Evolutionary conservation across 2,888 invertebrate genomes (phyloP).

Genomic region (Vannuccia rotundouncinata): DNA sequence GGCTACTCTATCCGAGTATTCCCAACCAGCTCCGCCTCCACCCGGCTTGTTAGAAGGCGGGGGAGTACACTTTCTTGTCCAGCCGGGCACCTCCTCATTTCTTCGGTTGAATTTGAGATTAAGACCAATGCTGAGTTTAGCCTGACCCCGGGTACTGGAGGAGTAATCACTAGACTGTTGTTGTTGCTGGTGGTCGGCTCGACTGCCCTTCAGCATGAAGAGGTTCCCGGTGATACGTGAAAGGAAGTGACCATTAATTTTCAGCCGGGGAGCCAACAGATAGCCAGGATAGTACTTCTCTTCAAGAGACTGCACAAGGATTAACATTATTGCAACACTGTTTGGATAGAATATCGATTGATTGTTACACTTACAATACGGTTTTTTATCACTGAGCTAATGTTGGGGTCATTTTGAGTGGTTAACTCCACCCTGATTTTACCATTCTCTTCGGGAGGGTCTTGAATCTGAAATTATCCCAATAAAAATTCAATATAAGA

Average conservation of each 20-base stretch:
- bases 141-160: neutral
- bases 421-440: constrained; percentile 48
- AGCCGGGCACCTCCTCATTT: constrained; percentile 66
- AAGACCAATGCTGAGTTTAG: constrained; percentile 72
- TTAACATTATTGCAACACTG: neutral
- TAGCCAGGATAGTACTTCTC: constrained; percentile 40
- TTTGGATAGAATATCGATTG: too few species aligned
- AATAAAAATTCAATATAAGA: too few species aligned
- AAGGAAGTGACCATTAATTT: constrained; percentile 66
- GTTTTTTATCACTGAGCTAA: constrained; percentile 43
- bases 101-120: constrained; percentile 72
- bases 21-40: constrained; percentile 61
- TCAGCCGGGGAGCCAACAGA: constrained; percentile 49
- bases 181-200: constrained; percentile 41
- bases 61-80: constrained; percentile 63
- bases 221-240: constrained; percentile 80
- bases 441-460: constrained; percentile 43
- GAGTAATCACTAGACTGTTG: too few species aligned
- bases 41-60: neutral
- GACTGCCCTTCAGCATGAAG: constrained; percentile 60
- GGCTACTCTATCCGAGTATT: constrained; percentile 71
- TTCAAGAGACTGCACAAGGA: neutral
- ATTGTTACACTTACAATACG: constrained; percentile 41
- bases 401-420: constrained; percentile 48
- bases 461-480: neutral